These are phyloP conservation scores for Hoplias malabaricus DNA, from an alignment of 2,113 vertebrate genomes.

Conservation along the genomic window DNA sequence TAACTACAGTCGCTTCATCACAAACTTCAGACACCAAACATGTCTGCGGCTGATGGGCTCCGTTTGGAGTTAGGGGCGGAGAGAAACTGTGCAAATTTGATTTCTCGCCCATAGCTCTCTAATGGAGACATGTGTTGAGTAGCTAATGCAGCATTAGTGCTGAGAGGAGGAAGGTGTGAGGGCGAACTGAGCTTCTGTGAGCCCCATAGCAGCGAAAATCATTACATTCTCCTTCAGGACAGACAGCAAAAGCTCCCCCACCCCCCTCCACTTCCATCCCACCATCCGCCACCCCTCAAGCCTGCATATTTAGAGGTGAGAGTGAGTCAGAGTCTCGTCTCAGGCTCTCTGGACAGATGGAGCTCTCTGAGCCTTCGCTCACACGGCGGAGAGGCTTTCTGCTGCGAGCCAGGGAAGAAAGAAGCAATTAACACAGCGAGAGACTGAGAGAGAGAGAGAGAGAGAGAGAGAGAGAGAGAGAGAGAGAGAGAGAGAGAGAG, in stretches of 20 bases:
- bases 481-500: constrained; percentile 6
- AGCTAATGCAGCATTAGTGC: not conserved
- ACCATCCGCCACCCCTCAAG: not conserved
- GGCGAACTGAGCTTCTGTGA: not conserved
- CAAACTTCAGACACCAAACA: no score
- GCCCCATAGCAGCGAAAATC: not conserved
- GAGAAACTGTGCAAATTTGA: not conserved
- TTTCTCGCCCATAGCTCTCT: not conserved
- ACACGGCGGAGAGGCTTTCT: constrained; percentile 45
- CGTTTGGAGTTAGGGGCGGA: no score
- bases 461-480: not conserved
- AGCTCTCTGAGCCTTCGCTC: constrained; percentile 44
- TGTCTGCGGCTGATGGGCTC: no score
- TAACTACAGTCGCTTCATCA: no score
- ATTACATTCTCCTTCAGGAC: constrained; percentile 9
- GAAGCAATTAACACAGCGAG: constrained; percentile 29
- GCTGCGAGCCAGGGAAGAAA: constrained; percentile 30
- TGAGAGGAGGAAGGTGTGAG: not conserved
- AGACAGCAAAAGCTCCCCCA: not conserved
- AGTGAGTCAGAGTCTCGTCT: not conserved
- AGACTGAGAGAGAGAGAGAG: not conserved
- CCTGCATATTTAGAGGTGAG: constrained; percentile 15
- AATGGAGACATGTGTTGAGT: not conserved
- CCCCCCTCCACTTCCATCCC: not conserved
- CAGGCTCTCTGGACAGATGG: constrained; percentile 58